Base-by-base conservation (phyloP, 2,797 vertebrate genomes). In the Botia kubotai region DNA sequence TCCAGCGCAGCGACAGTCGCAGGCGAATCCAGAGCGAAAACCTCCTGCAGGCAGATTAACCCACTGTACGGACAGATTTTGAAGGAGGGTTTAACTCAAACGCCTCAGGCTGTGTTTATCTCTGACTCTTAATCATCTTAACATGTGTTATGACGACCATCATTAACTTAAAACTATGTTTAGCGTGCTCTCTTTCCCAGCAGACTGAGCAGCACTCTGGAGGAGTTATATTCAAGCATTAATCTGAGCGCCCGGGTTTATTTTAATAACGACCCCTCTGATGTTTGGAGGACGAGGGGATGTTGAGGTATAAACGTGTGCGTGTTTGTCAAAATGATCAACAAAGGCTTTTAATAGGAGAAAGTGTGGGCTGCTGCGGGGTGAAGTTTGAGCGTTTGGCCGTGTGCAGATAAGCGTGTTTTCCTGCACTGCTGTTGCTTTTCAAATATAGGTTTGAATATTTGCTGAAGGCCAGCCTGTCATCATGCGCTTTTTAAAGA, bases 371-470 rank as follows among this genome's bases (percentile, higher is more conserved):
- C 71, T 82, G 50, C 60, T 58, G 71, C 74, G 17, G 39, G 10
- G 66, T 84, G 58, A 77, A 81, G 79, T 86, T 87, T 69, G 79
- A 83, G 84, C 84, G 77, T 86, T 83, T 85, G 85, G 84, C 79
- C 67, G 29, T 63, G 75, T 72, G 52, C 81, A 88, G 88, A 91
- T 91, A 89, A 88, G 84, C 73, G 72, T 39, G 83, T 88, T 86
- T 83, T 83, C 83, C 83, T 71, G 70, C 62, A 53, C 16, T 77
- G 62, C 80, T 21, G 75, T 71, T 52, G 74, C 85, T 86, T 77
- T 87, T 89, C 83, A 89, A 87, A 75, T 82, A 17, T 62, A 85
- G 82, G 80, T 88, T 83, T 82, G 83, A 57, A 60, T 87, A 76
- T 85, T 91, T 90, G 84, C 82, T 83, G 67, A 82, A 88, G 72